phyloP scores from a whole-genome alignment of 2,888 invertebrate species.

The Xanthorhoe designata region DNA sequence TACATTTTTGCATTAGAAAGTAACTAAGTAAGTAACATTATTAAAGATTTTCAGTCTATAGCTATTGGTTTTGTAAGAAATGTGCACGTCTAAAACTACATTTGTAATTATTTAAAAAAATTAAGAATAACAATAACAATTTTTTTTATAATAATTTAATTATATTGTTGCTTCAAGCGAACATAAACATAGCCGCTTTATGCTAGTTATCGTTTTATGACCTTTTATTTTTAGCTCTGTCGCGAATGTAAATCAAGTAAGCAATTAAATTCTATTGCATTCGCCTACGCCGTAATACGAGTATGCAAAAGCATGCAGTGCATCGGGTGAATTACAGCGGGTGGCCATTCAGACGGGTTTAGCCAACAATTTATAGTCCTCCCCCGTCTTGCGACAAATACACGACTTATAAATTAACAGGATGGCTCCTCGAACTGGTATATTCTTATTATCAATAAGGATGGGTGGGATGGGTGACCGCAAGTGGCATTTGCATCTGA shows the following conservation, averaged over 20 bases:
- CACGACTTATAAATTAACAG: constrained; percentile 25
- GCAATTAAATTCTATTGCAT: constrained; percentile 24
- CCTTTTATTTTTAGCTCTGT: neutral
- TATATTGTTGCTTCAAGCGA: neutral
- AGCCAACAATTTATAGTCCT: constrained; percentile 38
- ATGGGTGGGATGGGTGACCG: too few relatives aligned
- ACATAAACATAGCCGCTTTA: too few relatives aligned
- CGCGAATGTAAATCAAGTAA: neutral
- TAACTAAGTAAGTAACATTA: too few relatives aligned
- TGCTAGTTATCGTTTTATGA: neutral
- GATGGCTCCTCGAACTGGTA: neutral
- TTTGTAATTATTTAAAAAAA: too few relatives aligned
- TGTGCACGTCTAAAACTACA: too few relatives aligned
- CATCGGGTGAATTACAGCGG: constrained; percentile 31
- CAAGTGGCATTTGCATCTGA: too few relatives aligned
- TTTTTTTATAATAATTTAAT: too few relatives aligned
- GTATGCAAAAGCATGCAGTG: constrained; percentile 24
- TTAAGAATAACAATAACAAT: too few relatives aligned
- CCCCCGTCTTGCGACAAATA: constrained; percentile 28
- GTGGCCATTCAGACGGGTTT: constrained; percentile 32
- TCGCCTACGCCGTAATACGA: constrained; percentile 14
- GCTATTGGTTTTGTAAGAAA: too few relatives aligned
- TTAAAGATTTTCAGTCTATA: too few relatives aligned
- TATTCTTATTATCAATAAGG: neutral
- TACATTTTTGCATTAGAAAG: too few relatives aligned